Evolutionary conservation across 2,888 invertebrate species (phyloP), one percentile per base, ranked within the genome.

Genomic region (Bombylius major): DNA sequence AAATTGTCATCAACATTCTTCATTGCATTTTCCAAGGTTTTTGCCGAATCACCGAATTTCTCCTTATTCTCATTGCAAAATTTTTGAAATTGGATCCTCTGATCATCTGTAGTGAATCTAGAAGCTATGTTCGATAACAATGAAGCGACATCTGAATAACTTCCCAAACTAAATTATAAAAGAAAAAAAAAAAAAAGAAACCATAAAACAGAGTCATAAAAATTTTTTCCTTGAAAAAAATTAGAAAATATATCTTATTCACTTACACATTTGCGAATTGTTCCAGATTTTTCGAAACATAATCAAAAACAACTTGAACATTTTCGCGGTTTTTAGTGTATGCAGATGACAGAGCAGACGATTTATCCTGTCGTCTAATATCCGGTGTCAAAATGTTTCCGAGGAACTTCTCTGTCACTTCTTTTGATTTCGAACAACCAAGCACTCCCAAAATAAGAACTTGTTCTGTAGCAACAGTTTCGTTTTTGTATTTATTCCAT

Each of bases 381-480:
- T 67, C 66, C 34, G 69, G 62, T 58, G 62, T 79, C 65, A 51
- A 75, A 62, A 65, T 80, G 75, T 68, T 79, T 75, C 45, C 64
- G 63, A 62, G 81, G 70, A 62, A 82, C 75, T 54, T 64, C 31
- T 73, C 68, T 5, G 89, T 74, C 32, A 84, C 73, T 44, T 68
- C 68, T 0, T 70, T 63, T 54, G 82, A 67, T 55, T 71, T 75
- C 0, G 85, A 81, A 65, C 90, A 89, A 0, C 86, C 86, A 54
- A 93, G 73, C 3, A 82, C 79, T 53, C 70, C 72, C 32, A 90
- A 76, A 1, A 91, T 76, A 9, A 79, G 69, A 5, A 80, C 78
- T 68, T 85, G 81, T 70, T 90, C 89, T 1, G 83, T 79, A 47
- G 85, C 83, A 1, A 85, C 79, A 44, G 80, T 79, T 53, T 81